Conservation (phyloP, 2,888 invertebrate species). For the Synergus japonicus region DNA sequence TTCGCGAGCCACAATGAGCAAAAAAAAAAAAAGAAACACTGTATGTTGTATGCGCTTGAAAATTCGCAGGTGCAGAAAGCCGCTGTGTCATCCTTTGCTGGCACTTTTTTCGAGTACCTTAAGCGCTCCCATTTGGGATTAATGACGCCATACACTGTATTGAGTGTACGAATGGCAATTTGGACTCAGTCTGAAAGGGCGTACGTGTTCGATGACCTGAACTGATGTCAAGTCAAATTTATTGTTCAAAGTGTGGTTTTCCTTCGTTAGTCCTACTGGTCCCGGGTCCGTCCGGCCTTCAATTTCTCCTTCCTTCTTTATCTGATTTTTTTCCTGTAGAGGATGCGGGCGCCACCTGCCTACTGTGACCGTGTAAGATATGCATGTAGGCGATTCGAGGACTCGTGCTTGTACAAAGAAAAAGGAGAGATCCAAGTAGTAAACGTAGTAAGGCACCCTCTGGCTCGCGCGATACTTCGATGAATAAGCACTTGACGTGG, state of each 20-base stretch:
- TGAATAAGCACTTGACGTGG: slow-evolving; percentile 34
- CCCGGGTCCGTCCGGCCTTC: slow-evolving; percentile 10
- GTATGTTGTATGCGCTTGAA: neutral
- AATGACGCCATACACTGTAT: neutral
- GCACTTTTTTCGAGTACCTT: neutral
- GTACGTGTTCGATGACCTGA: slow-evolving; percentile 13
- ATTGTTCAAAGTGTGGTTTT: slow-evolving; percentile 28
- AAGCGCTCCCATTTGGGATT: neutral
- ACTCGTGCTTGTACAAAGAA: slow-evolving; percentile 2
- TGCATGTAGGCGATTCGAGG: slow-evolving; percentile 23
- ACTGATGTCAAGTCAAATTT: slow-evolving; percentile 22
- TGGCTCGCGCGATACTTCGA: slow-evolving; percentile 11
- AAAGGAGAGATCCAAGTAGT: neutral
- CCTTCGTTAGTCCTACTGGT: slow-evolving; percentile 35
- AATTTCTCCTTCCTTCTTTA: slow-evolving; percentile 22
- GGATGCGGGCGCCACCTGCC: slow-evolving; percentile 39
- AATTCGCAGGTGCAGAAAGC: slow-evolving; percentile 19
- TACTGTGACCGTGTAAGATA: neutral
- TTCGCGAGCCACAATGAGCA: neutral
- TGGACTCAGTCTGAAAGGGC: neutral
- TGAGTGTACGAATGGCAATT: neutral
- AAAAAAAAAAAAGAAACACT: neutral
- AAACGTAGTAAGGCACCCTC: neutral
- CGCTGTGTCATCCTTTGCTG: neutral
- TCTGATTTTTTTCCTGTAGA: slow-evolving; percentile 13